Conservation (phyloP, 2,888 invertebrate genomes). For the Limnephilus rhombicus region DNA sequence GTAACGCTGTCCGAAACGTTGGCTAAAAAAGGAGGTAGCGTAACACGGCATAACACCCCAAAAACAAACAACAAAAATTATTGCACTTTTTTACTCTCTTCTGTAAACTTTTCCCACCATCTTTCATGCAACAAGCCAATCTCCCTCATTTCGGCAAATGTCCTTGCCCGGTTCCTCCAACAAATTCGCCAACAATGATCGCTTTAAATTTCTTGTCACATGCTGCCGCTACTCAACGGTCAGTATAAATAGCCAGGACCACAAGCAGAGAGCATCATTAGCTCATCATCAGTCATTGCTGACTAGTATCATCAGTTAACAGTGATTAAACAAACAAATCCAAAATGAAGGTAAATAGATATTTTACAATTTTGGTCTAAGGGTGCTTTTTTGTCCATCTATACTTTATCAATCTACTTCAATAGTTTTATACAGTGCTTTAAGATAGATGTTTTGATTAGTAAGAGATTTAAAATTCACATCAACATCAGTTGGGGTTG, state of each 20-base stretch:
- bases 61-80: too few relatives aligned
- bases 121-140: background rate
- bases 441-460: background rate
- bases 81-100: too few relatives aligned
- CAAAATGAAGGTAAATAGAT: slow-evolving; percentile 16
- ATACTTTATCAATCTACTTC: background rate
- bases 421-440: background rate
- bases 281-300: slow-evolving; percentile 13
- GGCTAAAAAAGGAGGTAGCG: too few relatives aligned
- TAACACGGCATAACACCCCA: too few relatives aligned
- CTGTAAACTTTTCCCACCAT: background rate
- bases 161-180: background rate
- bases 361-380: background rate
- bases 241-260: slow-evolving; percentile 12
- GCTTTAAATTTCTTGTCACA: slow-evolving; percentile 4
- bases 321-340: background rate
- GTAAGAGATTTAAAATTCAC: too few relatives aligned
- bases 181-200: background rate
- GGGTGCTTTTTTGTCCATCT: background rate
- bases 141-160: background rate
- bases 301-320: background rate
- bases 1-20: too few relatives aligned
- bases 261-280: background rate
- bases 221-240: background rate
- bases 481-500: too few relatives aligned